A percentile compares a stretch with the other conserved stretches of the same genome.
These are phyloP conservation scores for Parotocinclus haroldoi DNA, from an alignment of 2,797 vertebrate genomes.

Conservation along the genomic window DNA sequence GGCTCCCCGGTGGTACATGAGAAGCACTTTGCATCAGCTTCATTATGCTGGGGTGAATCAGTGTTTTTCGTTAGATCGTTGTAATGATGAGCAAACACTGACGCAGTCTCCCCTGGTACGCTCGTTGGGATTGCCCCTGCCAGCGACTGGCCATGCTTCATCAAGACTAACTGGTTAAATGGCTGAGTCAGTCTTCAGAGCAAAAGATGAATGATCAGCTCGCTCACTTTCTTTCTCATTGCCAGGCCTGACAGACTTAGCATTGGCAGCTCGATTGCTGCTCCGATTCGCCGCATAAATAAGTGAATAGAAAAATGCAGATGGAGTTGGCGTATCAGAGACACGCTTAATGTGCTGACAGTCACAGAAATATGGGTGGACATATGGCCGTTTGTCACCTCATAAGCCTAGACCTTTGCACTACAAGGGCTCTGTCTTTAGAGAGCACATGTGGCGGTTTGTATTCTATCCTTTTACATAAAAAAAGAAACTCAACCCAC, in stretches of 20 bases:
- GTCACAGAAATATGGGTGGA: constrained; percentile 12
- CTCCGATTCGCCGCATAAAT: constrained; percentile 66
- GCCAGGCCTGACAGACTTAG: constrained; percentile 46
- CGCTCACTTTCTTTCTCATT: constrained; percentile 27
- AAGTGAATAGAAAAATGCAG: constrained; percentile 66
- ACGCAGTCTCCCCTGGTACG: constrained; percentile 21
- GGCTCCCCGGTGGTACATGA: too few relatives aligned
- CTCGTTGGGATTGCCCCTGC: constrained; percentile 33
- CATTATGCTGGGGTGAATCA: too few relatives aligned
- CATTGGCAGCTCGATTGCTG: constrained; percentile 53
- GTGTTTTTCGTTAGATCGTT: constrained; percentile 7
- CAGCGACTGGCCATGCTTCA: constrained; percentile 40
- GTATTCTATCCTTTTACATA: neutral
- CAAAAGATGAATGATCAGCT: constrained; percentile 39
- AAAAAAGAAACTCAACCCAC: too few relatives aligned
- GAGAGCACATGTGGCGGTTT: neutral
- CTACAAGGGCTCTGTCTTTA: neutral
- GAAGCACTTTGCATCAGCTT: too few relatives aligned
- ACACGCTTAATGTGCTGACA: constrained; percentile 49
- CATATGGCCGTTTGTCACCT: neutral
- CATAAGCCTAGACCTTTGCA: neutral
- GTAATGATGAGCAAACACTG: constrained; percentile 42
- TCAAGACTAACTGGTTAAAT: constrained; percentile 47
- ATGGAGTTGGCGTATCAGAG: constrained; percentile 55
- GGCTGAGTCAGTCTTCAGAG: constrained; percentile 44